Evolutionary conservation across 2,888 invertebrate genomes (phyloP), one percentile per base, ranked within the genome.

Genomic region (Dolichomitus sp.): DNA sequence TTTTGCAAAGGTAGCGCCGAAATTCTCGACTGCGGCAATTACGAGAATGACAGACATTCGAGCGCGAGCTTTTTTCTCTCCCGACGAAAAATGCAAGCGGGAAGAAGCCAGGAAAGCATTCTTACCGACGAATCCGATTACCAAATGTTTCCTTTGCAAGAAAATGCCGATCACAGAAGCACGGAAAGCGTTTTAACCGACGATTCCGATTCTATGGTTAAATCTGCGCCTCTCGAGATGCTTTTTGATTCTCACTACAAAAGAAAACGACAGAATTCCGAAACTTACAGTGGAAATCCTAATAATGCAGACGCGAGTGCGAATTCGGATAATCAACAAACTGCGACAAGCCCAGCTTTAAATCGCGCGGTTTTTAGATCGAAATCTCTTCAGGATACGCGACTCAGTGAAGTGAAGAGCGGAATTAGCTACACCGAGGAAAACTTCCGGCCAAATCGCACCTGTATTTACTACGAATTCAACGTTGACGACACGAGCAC

Each of bases 61-160:
- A 97, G 97, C 88, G 97, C 97, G 5, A 97, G 97, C 88, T 98
- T 98, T 94, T 97, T 97, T 88, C 92, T 97, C 30, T 97, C 97
- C 76, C 96, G 96, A 76, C 95, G 96, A 85, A 95, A 95, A 80
- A 95, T 95, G 94, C 95, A 95, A 81, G 94, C 94, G 2, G 96
- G 96, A 84, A 95, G 95, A 83, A 97, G 97, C 83, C 97, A 97
- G 89, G 97, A 97, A 88, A 97, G 97, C 27, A 95, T 97, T 45
- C 90, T 97, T 6, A 97, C 97, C 0, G 97, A 97, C 84, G 97
- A 97, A 85, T 95, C 96, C 19, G 95, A 96, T 73, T 95, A 95
- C 87, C 96, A 95, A 52, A 91, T 93, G 76, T 94, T 96, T 81
- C 95, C 94, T 1, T 54, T 92, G 69, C 88, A 88, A 37, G 91